Evolutionary conservation across 2,113 vertebrate genomes (phyloP).

Genomic region (Psittacula cyanocephala): DNA sequence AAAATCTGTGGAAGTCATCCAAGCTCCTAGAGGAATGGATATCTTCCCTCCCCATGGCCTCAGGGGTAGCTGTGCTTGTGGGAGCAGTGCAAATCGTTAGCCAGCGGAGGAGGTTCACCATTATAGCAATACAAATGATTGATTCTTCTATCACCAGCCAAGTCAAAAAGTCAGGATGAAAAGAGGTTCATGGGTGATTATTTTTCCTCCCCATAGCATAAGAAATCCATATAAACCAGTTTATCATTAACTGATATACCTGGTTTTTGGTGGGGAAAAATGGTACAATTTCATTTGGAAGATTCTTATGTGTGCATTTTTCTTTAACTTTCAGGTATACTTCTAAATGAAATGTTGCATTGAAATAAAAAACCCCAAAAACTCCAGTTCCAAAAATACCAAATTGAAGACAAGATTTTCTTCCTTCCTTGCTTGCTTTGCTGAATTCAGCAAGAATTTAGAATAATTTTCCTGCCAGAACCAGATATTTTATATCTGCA

Average conservation of each 20-base stretch:
- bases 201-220: neutral
- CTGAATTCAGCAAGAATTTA: neutral
- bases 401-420: neutral
- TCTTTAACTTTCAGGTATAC: neutral
- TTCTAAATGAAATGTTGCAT: neutral
- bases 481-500: neutral
- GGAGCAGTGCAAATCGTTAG: neutral
- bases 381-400: neutral
- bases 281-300: neutral
- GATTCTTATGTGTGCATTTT: neutral
- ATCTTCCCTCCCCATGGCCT: neutral
- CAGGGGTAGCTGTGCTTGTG: neutral
- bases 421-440: neutral
- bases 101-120: neutral
- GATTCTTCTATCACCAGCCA: neutral
- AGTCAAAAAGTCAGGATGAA: neutral
- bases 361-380: neutral
- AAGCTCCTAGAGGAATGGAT: neutral
- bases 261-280: accelerated
- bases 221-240: neutral
- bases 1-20: slow-evolving; percentile 11
- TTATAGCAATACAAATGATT: slow-evolving; percentile 8
- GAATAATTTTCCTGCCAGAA: neutral
- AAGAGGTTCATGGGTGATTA: neutral
- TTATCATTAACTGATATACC: neutral